Conservation (phyloP, 1,140 invertebrate genomes). For the Camponotus vicinus region DNA sequence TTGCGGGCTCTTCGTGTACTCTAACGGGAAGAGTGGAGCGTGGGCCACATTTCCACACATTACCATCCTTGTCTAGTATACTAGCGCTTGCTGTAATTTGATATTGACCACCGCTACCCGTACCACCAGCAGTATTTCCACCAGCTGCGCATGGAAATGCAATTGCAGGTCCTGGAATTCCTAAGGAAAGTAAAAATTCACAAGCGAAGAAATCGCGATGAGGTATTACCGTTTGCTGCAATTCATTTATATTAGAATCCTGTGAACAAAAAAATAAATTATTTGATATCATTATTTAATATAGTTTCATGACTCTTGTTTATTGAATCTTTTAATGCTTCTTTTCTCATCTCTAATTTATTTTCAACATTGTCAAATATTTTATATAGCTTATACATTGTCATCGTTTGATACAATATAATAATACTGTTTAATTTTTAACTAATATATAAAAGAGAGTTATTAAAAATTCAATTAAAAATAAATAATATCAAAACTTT, state of each 20-base stretch:
- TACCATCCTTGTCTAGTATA: constrained; percentile 90
- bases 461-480: too few species aligned
- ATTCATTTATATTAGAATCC: constrained; percentile 85
- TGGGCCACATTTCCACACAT: constrained; percentile 92
- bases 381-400: not conserved
- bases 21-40: constrained; percentile 89
- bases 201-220: constrained; percentile 94
- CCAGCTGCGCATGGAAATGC: constrained; percentile 16
- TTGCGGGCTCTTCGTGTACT: constrained; percentile 89
- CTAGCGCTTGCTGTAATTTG: constrained; percentile 90
- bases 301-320: not conserved
- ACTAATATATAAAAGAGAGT: not conserved
- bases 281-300: not conserved
- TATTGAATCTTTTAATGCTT: not conserved
- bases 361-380: not conserved
- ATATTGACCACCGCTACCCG: constrained; percentile 86
- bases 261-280: constrained; percentile 59
- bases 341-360: not conserved
- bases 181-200: constrained; percentile 90
- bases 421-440: constrained; percentile 1
- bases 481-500: too few species aligned
- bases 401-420: not conserved
- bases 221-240: constrained; percentile 90
- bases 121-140: constrained; percentile 29
- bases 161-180: constrained; percentile 62